Percentiles rank a stretch among this genome's conserved stretches.
Evolutionary conservation across 1,140 invertebrate genomes (phyloP).

Genomic region (Ceratina japonica): DNA sequence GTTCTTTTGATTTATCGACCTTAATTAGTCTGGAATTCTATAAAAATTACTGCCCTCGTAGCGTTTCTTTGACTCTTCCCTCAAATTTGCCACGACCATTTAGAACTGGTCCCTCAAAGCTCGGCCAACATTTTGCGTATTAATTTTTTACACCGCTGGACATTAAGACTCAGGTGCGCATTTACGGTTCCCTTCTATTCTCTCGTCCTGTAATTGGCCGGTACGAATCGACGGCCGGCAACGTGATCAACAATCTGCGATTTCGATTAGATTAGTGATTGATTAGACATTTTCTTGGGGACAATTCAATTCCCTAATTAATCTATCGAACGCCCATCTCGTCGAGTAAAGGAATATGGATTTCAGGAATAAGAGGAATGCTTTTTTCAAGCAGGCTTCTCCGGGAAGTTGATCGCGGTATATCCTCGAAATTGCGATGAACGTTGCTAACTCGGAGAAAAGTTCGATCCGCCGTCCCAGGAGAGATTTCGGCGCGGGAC

Average conservation of each 20-base stretch:
- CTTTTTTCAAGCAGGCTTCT: neutral
- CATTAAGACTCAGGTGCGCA: neutral
- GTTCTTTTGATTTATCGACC: conserved; percentile 70
- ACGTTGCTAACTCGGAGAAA: conserved; percentile 15
- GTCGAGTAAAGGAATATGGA: neutral
- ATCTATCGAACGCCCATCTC: no score
- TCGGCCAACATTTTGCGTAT: neutral
- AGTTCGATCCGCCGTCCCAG: conserved; percentile 38
- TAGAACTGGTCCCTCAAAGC: conserved; percentile 5
- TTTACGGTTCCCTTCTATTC: no score
- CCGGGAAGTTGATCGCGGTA: no score
- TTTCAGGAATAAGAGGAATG: neutral
- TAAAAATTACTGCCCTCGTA: conserved; percentile 57
- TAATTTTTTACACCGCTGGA: neutral
- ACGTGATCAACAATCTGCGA: conserved; percentile 11
- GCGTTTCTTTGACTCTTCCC: conserved; percentile 19
- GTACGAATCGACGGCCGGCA: conserved; percentile 32
- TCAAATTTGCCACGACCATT: conserved; percentile 11
- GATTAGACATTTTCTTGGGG: neutral
- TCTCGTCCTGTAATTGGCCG: conserved; percentile 36
- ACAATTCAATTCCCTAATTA: neutral
- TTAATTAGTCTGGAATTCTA: conserved; percentile 69
- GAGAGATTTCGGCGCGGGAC: conserved; percentile 26
- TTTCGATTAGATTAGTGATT: neutral
- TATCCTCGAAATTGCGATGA: neutral